These are phyloP conservation scores for Orthosia incerta DNA, from an alignment of 2,888 invertebrate genomes.

Conservation along the genomic window DNA sequence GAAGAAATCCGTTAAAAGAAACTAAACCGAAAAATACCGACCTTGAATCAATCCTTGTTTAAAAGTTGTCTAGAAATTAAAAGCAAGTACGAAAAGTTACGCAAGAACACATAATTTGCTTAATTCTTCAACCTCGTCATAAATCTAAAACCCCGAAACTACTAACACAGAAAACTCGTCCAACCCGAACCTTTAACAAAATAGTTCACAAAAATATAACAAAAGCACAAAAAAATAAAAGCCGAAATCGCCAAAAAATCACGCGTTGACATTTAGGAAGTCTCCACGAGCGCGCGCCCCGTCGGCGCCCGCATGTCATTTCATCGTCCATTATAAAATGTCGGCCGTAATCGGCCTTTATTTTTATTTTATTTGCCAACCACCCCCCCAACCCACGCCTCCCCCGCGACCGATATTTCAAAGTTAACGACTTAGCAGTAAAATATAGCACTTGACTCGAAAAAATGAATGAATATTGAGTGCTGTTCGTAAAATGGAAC, in stretches of 20 bases:
- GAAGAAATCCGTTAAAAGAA: not conserved
- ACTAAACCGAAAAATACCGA: not conserved
- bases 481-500: conserved; percentile 71
- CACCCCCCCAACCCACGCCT: conserved; percentile 70
- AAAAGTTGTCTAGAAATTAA: not conserved
- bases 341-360: conserved; percentile 89
- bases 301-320: conserved; percentile 90
- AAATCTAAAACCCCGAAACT: conserved; percentile 17
- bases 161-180: conserved; percentile 17
- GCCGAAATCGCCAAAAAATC: conserved; percentile 61
- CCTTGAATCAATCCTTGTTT: not conserved
- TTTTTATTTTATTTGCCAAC: conserved; percentile 90
- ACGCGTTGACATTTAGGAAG: conserved; percentile 69
- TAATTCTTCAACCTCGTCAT: conserved; percentile 12
- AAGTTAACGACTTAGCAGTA: conserved; percentile 89
- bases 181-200: conserved; percentile 46
- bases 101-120: not conserved
- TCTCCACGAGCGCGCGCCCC: conserved; percentile 73
- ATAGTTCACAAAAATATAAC: conserved; percentile 55
- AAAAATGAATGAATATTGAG: conserved; percentile 84
- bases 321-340: conserved; percentile 90
- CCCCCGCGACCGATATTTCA: conserved; percentile 87
- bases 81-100: not conserved
- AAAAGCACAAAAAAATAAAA: conserved; percentile 47
- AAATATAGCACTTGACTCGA: conserved; percentile 87